A percentile compares a stretch with the other conserved stretches of the same genome.
Evolutionary conservation across 2,113 vertebrate species (phyloP).

Genomic region (Tangachromis dhanisi): DNA sequence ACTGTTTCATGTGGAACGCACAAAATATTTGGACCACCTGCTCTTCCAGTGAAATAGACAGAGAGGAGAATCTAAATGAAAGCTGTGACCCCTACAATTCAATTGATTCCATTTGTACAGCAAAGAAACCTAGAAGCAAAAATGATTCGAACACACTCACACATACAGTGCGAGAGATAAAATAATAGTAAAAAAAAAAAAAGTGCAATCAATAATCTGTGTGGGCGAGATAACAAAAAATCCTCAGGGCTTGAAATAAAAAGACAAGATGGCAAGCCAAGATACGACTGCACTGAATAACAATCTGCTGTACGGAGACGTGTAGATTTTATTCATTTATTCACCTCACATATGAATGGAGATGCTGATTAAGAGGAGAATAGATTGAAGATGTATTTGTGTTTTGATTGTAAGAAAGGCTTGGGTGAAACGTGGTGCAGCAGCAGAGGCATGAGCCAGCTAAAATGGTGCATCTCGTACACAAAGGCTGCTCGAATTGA

Average conservation of each 20-base stretch:
- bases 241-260: neutral
- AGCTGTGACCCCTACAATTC: neutral
- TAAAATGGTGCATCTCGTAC: neutral
- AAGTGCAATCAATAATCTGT: constrained; percentile 30
- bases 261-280: neutral
- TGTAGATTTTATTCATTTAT: neutral
- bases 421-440: neutral
- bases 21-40: constrained; percentile 3
- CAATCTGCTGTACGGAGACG: neutral
- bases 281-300: neutral
- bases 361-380: neutral
- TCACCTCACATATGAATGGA: neutral
- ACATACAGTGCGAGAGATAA: neutral
- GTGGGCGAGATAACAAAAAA: constrained; percentile 15
- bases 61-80: neutral
- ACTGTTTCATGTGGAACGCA: neutral
- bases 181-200: neutral
- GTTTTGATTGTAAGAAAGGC: neutral
- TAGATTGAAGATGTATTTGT: neutral
- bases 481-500: neutral
- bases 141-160: neutral
- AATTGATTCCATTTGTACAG: constrained; percentile 1
- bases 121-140: neutral
- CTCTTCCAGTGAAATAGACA: neutral
- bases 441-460: neutral